Base-by-base conservation (phyloP, 1,140 invertebrate genomes). In the Thaumatotibia leucotreta region DNA sequence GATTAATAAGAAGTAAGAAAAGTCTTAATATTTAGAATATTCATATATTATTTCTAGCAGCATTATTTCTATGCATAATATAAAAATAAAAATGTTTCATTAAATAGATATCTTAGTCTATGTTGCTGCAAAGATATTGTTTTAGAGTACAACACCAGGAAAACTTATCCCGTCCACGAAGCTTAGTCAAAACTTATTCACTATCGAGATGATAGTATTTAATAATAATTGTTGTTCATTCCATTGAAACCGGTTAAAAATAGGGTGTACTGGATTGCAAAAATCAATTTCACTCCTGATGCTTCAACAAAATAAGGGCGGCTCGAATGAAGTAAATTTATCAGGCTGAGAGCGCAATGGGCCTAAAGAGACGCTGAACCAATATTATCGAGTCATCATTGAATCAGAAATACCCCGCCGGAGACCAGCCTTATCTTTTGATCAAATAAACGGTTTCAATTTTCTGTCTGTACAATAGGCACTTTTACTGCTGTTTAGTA, bases 391-490 rank as follows among this genome's bases (percentile, higher is more conserved):
- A 58, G 52, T 29, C 52, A 58, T 58, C 24, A 58, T 58, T 58
- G 52, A 58, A 58, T 58, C 52, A 31, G 52, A 31, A 31, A 58
- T 29, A 58, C n/a, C 52, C 50, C 52, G 52, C 8, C n/a, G 14
- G 52, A 58, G 52, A 58, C 52, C 52, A 58, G 29, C 52, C 27
- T 49, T 14, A 27, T 23, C 52, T 24, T 58, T 58, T 58, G 52
- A 58, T 58, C 52, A 58, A 58, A 58, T 58, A 58, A 58, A 58
- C 52, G 52, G 52, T 58, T 58, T 58, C 52, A 27, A 58, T 58
- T 58, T 58, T 58, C 11, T n/a, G n/a, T n/a, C n/a, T 31, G 6
- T 11, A 58, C 52, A 58, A 58, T 58, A 31, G 23, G 52, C 52
- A 29, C 24, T 58, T 58, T 58, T 27, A 8, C 24, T 3, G 24